Conservation (phyloP, 2,113 vertebrate species). For the Rallus limicola region DNA sequence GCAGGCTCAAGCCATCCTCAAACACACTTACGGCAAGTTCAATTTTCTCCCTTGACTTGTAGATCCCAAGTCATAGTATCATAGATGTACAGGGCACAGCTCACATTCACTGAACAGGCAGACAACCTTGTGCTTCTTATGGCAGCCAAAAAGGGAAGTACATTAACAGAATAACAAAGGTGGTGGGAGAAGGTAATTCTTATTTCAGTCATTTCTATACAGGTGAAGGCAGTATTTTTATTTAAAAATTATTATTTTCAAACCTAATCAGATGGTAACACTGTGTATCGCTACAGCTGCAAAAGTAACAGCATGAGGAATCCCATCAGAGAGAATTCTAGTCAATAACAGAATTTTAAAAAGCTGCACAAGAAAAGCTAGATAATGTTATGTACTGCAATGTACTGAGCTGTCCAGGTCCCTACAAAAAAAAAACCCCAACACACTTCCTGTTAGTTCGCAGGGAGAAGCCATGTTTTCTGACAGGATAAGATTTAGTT, state of each 20-base stretch:
- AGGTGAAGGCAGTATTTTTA: background rate
- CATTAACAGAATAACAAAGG: background rate
- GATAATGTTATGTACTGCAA: background rate
- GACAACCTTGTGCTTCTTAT: background rate
- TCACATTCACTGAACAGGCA: background rate
- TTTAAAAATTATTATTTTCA: background rate
- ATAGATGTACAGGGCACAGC: background rate
- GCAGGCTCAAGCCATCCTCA: background rate
- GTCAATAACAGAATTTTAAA: background rate
- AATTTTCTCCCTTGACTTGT: background rate
- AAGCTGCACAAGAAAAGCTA: background rate
- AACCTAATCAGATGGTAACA: background rate
- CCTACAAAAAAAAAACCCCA: background rate
- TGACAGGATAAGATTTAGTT: background rate
- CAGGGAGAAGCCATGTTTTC: background rate
- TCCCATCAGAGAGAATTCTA: background rate
- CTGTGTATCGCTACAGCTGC: background rate
- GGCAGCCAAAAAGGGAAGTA: background rate
- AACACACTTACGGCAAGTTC: accelerated
- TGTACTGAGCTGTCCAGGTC: background rate
- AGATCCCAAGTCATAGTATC: background rate
- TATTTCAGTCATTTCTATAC: background rate
- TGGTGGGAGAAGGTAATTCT: background rate
- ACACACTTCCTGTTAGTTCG: background rate
- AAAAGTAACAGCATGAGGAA: background rate